Evolutionary conservation across 2,113 vertebrate species (phyloP), one percentile per base, ranked within the genome.

Genomic region (Oncorhynchus masou): DNA sequence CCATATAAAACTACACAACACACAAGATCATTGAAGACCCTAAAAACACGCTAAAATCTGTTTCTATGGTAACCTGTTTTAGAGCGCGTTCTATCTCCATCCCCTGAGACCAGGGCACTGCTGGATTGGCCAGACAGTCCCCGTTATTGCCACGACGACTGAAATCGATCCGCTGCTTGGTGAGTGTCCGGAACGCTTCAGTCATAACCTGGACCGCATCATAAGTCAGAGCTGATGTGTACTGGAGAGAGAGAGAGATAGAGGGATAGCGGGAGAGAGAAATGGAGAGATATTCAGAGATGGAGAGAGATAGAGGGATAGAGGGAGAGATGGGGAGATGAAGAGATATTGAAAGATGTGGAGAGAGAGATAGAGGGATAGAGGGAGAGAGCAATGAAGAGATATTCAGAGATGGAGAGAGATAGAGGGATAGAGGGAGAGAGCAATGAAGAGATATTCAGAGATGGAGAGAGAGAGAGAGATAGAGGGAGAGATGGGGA

Each of bases 131-230:
- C 79, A 99, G 90, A 77, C 97, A 99, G 82, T 99, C 97, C 73
- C 97, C 97, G 29, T 96, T 97, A 81, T 98, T 99, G 49, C 97
- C 97, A 84, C 96, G 95, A 51, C 96, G 93, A 84, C 95, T 97
- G 84, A 98, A 97, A 88, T 99, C 97, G 84, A 99, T 96, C 78
- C 96, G 95, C 85, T 99, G 97, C 85, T 98, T 98, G 76, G 97
- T 93, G n/a, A 99, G 94, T 84, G 96, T 96, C 67, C 96, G 95
- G 81, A 99, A 99, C 0, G 97, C 97, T 91, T 98, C 96, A 0
- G 96, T 97, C 96, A 99, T 99, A 85, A 99, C 97, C 83, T 97
- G 95, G 68, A 99, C 97, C 3, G 97, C 96, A 31, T 99, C 97
- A 39, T 95, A 99, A 8, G 97, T 98, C 85, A 99, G 92, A 73